Evolutionary conservation across 2,797 vertebrate species (phyloP), one percentile per base, ranked within the genome.

Genomic region (Pachyuromys duprasi): DNA sequence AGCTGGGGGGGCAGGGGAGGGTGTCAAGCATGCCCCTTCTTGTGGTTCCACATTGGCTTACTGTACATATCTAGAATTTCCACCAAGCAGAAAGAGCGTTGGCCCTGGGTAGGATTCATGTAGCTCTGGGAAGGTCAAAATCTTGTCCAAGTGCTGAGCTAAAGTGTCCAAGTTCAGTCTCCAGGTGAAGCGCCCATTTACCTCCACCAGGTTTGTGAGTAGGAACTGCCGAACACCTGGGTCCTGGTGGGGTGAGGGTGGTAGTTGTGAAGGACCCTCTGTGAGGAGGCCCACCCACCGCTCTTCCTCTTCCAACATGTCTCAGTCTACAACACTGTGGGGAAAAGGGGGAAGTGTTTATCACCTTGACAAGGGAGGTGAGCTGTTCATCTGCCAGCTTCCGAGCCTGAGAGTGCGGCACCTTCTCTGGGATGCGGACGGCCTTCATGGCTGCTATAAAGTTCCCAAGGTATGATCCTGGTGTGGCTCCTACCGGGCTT

Each of bases 141-240:
- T 97, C 93, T 99, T 98, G 6, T 98, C 97, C 17, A 99, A 90
- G 55, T 99, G 99, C 17, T 97, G 98, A 0, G 98, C 98, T 97
- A 99, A 98, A 42, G 99, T 99, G 4, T 99, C 99, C 97, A 99
- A 92, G 98, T 99, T 99, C 84, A 99, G 98, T 70, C 99, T 99
- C 99, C 99, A 99, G 75, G 96, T 2, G 0, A 99, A 99, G 45
- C 93, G 98, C 17, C 99, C 99, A 0, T 97, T 92, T 75, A 98
- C 96, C 97, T 99, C 99, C 95, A 99, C 98, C 97, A 99, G 98
- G 98, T 99, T 99, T 69, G 99, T 99, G 90, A 99, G 99, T 63
- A 99, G 98, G 97, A 99, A 99, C 98, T 99, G 99, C 60, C 99
- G 99, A 62, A 99, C 97, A 0, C 99, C 98, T 0, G 97, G 96